A percentile compares a stretch with the other conserved stretches of the same genome.
These are phyloP conservation scores for Istiophorus platypterus DNA, from an alignment of 2,113 vertebrate species.

Conservation along the genomic window DNA sequence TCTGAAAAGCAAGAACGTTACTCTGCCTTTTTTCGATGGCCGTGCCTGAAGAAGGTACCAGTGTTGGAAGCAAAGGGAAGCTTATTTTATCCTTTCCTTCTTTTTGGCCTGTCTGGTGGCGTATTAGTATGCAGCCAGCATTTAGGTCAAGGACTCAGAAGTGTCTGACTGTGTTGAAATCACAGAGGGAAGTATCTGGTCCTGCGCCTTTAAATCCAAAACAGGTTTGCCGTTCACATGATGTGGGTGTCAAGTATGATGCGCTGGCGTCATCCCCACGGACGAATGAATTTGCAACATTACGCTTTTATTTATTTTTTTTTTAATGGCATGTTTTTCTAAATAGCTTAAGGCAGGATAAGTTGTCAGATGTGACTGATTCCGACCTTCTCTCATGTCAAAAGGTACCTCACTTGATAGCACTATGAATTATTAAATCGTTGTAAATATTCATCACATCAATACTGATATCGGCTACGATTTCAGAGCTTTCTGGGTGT, in stretches of 20 bases:
- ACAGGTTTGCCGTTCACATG: conserved; percentile 47
- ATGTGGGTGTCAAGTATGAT: conserved; percentile 59
- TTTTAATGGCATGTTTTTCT: conserved; percentile 10
- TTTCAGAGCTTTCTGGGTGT: conserved; percentile 46
- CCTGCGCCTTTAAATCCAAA: conserved; percentile 51
- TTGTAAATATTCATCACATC: conserved; percentile 70
- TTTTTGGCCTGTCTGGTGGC: not conserved
- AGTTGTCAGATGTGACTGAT: conserved; percentile 16
- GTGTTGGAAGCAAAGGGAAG: conserved; percentile 37
- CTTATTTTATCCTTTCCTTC: not conserved
- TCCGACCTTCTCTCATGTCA: conserved; percentile 34
- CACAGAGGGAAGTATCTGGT: conserved; percentile 29
- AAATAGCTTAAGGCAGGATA: not conserved
- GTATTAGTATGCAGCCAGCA: conserved; percentile 56
- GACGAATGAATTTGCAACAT: conserved; percentile 3
- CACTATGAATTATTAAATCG: conserved; percentile 53
- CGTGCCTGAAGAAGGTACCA: conserved; percentile 25
- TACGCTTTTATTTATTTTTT: not conserved
- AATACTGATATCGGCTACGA: conserved; percentile 35
- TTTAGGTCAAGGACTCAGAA: conserved; percentile 61
- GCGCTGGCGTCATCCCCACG: conserved; percentile 25
- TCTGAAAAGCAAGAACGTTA: not conserved
- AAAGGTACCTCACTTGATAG: conserved; percentile 64
- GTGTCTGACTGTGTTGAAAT: conserved; percentile 44
- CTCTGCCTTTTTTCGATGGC: conserved; percentile 7